phyloP scores from a whole-genome alignment of 2,797 vertebrate genomes.

The Ambastaia sidthimunki region DNA sequence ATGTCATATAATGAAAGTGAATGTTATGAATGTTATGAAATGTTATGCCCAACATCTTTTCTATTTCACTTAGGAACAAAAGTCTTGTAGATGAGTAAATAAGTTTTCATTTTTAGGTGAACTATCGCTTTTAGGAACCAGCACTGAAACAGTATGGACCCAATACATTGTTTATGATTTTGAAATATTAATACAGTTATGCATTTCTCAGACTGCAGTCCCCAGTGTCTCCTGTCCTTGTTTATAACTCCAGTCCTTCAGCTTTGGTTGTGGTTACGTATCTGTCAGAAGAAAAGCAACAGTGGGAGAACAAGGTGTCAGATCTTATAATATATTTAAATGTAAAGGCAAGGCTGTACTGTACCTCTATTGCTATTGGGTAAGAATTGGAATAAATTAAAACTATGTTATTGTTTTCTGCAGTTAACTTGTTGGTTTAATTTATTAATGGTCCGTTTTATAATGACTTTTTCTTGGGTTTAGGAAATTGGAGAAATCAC shows the following conservation, averaged over 20 bases:
- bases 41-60: background rate
- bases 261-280: slow-evolving; percentile 19
- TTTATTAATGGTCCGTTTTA: background rate
- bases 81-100: too few relatives aligned
- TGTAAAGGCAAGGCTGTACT: background rate
- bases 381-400: background rate
- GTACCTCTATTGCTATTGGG: too few relatives aligned
- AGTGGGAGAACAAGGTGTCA: slow-evolving; percentile 7
- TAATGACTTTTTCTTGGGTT: background rate
- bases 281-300: slow-evolving; percentile 15
- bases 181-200: slow-evolving; percentile 14
- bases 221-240: slow-evolving; percentile 8
- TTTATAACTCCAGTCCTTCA: background rate
- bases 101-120: too few relatives aligned
- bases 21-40: too few relatives aligned
- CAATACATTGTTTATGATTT: slow-evolving; percentile 32
- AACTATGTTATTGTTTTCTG: background rate
- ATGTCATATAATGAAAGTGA: too few relatives aligned
- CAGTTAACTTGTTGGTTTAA: background rate
- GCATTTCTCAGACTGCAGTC: slow-evolving; percentile 3
- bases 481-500: background rate
- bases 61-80: too few relatives aligned
- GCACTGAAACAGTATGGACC: slow-evolving; percentile 8
- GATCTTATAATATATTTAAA: slow-evolving; percentile 20
- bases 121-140: background rate